These are phyloP conservation scores for Sus cebifrons DNA, from an alignment of 2,797 vertebrate species.

Conservation along the genomic window DNA sequence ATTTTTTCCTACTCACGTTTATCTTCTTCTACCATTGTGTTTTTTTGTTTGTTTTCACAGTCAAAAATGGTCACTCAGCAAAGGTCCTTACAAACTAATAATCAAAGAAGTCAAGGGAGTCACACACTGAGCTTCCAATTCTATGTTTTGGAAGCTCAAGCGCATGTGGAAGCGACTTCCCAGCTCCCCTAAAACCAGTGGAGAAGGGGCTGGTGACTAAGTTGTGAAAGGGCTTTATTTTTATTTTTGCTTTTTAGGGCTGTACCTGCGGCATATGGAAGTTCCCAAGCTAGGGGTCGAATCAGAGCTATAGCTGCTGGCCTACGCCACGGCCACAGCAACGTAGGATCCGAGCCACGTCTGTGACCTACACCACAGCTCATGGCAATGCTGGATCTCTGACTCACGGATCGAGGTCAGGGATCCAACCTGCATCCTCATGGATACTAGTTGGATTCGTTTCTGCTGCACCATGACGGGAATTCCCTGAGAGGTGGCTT, in stretches of 20 bases:
- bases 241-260: no score
- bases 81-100: conserved; percentile 39
- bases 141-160: neutral
- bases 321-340: no score
- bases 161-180: neutral
- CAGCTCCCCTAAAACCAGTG: neutral
- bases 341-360: no score
- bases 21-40: neutral
- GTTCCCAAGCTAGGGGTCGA: no score
- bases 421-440: no score
- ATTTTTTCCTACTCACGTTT: conserved; percentile 27
- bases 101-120: neutral
- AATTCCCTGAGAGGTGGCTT: neutral
- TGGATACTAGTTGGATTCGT: no score
- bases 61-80: conserved; percentile 29
- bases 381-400: no score
- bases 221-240: neutral
- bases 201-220: neutral
- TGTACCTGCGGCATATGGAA: no score
- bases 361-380: no score
- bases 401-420: no score
- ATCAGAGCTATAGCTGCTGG: no score
- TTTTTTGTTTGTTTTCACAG: conserved; percentile 2
- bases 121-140: neutral
- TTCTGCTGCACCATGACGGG: no score